phyloP scores from a whole-genome alignment of 2,888 invertebrate genomes.

The Julus scanicus region DNA sequence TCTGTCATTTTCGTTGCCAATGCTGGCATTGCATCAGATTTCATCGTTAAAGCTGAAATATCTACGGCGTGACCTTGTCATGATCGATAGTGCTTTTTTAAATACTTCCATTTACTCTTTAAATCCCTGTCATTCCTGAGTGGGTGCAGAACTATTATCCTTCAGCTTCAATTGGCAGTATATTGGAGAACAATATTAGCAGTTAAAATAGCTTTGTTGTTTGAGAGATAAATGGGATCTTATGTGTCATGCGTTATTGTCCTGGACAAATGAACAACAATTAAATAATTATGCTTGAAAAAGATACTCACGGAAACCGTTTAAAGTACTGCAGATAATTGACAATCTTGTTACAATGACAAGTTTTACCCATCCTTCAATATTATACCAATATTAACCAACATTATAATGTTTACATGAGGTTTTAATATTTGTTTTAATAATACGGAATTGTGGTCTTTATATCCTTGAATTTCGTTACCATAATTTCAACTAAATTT shows the following conservation, averaged over 20 bases:
- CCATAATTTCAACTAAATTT: background rate
- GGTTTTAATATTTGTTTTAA: too few species aligned
- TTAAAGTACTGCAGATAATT: too few species aligned
- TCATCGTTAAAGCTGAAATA: background rate
- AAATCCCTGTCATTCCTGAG: background rate
- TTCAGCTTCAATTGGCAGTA: background rate
- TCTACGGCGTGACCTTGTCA: background rate
- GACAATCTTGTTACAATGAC: too few species aligned
- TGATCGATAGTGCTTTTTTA: background rate
- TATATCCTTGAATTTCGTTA: background rate
- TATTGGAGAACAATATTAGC: background rate
- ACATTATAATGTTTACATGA: too few species aligned
- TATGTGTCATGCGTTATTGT: background rate
- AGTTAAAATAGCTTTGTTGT: background rate
- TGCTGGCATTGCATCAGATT: slow-evolving; percentile 7
- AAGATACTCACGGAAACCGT: background rate
- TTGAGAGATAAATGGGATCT: background rate
- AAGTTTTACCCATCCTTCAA: too few species aligned
- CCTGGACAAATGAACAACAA: too few species aligned
- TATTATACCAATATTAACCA: too few species aligned
- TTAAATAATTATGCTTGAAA: background rate
- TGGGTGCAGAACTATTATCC: background rate
- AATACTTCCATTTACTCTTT: background rate
- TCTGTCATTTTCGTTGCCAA: background rate
- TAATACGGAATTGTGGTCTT: background rate